Percentiles rank a stretch among this genome's conserved stretches.
Evolutionary conservation across 2,113 vertebrate genomes (phyloP).

Genomic region (Poecilia latipinna): DNA sequence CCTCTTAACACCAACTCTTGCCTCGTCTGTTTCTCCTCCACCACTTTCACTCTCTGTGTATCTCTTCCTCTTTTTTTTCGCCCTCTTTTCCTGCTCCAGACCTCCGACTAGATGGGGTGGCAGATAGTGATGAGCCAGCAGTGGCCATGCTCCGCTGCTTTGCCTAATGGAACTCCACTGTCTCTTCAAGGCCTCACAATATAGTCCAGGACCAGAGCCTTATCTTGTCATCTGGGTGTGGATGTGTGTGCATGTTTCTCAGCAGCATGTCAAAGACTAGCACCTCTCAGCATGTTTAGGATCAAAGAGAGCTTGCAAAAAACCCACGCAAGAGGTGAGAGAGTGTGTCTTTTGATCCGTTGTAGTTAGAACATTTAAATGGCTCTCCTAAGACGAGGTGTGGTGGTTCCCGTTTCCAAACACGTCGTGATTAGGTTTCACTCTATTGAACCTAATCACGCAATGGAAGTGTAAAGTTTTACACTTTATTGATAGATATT

Average conservation of each 20-base stretch:
- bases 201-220: conserved; percentile 50
- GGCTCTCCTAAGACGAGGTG: no score
- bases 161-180: conserved; percentile 74
- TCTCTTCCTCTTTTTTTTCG: conserved; percentile 13
- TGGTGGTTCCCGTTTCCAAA: neutral
- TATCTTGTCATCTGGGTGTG: conserved; percentile 48
- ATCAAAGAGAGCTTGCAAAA: neutral
- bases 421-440: neutral
- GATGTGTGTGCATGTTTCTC: conserved; percentile 9
- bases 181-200: conserved; percentile 70
- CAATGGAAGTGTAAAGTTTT: neutral
- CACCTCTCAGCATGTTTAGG: conserved; percentile 8
- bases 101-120: conserved; percentile 52
- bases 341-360: neutral
- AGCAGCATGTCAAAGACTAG: neutral
- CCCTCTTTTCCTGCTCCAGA: conserved; percentile 35
- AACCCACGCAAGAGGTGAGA: neutral
- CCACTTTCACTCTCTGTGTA: conserved; percentile 26
- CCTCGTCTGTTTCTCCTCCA: conserved; percentile 27
- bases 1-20: conserved; percentile 26
- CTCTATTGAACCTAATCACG: no score
- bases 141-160: conserved; percentile 68
- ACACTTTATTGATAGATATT: neutral
- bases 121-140: conserved; percentile 79
- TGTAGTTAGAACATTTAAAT: neutral